Base-by-base conservation (phyloP, 2,888 invertebrate genomes). In the Heliconius ismenius region DNA sequence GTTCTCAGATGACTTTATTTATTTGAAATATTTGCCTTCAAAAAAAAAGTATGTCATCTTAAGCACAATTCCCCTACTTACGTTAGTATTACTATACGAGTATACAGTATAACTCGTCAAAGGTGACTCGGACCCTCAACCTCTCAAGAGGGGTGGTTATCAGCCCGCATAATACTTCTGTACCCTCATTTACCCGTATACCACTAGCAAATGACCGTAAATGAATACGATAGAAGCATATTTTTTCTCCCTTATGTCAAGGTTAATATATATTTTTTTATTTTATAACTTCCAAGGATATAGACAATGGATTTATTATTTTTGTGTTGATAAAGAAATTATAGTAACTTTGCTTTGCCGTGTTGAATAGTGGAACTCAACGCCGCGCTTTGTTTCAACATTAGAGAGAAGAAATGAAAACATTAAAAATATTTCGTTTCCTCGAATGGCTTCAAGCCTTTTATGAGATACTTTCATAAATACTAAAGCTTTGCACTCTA, bases 91-190 rank as follows among this genome's bases (percentile, higher is more conserved):
- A 39, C 11, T 39, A 11, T 39, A 39, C 39, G 39, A 39, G 39
- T 39, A 60, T 43, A 62, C 24, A 67, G 36, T 73, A 21, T 21
- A 28, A 72, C 72, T 72, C 67, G 67, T 76, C 62, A 76, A 76
- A 78, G 65, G 74, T 74, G 70, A 67, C 62, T 74, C 32, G 62
- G 74, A 64, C 76, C 60, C 78, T 78, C 78, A 74, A 76, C 76
- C 78, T 65, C 76, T 76, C 76, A 74, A 78, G 78, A 74, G 74
- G 65, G 74, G 70, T 74, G 72, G 68, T 75, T 75, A 79, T 75
- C 74, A 73, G 67, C 74, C 78, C 78, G 67, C 67, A 79, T 76
- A 76, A 78, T 76, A 76, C 75, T 76, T 73, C 78, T 54, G 10
- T 69, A 74, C 78, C 78, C 72, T 76, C 76, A 73, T 79, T 70